Evolutionary conservation across 2,888 invertebrate genomes (phyloP), one percentile per base, ranked within the genome.

Genomic region (Timema cristinae): DNA sequence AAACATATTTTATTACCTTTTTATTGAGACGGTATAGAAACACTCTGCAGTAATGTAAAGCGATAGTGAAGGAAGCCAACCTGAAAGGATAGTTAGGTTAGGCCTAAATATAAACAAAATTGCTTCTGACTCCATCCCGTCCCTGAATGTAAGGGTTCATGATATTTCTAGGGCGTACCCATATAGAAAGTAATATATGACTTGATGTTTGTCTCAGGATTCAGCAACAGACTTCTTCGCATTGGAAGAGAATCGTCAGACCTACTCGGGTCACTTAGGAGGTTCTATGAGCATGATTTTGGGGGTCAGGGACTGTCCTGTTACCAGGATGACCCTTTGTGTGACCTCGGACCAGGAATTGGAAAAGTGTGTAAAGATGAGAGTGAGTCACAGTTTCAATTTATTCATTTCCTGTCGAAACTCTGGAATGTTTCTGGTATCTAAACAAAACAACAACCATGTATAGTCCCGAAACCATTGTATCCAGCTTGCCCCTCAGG

Each of bases 301-400:
- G 73, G 90, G 89, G 2, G 87, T 96, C 1, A 85, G 93, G 69
- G 87, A 90, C 74, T 98, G 97, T 80, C 94, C 97, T 0, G 90
- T 97, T 8, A 86, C 89, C 66, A 85, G 89, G n/a, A 94, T 96
- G 84, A 90, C 90, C 0, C 81, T 97, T 32, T 98, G 98, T 80
- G 93, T 98, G 47, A 95, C 96, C 0, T 97, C 97, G 0, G 91
- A 93, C 72, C 87, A 90, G 0, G 98, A 98, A 82, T 87, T 93
- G 84, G 90, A 91, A 71, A 98, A 98, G 83, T 98, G 98, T 81
- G 84, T 92, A 63, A 92, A 92, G 82, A 96, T 96, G 95, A 90
- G 87, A 86, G 94, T 94, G 82, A 81, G 85, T 67, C 32, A n/a
- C 32, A 11, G 49, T 48, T 70, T 68, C 51, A n/a, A 15, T 67